Base-by-base conservation (phyloP, 2,797 vertebrate genomes). In the Peromyscus nudipes region DNA sequence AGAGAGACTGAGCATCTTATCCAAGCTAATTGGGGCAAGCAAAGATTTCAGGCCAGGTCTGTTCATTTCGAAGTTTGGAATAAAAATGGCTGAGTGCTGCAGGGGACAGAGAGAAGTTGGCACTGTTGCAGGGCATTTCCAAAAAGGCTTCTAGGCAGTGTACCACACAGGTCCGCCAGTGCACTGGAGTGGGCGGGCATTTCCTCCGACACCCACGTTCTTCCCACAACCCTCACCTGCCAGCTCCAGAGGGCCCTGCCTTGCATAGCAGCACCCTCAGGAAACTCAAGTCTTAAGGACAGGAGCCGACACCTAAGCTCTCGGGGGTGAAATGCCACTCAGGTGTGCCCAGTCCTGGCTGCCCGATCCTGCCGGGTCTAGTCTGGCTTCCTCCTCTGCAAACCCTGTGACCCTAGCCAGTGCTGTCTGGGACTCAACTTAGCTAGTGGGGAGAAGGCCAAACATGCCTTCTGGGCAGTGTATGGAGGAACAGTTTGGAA, bases 101-200 rank as follows among this genome's bases (percentile, higher is more conserved):
- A 6, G 64, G 31, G 25, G 60, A 62, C 19, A 6, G 17, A 34
- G 25, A 65, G 4, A 25, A 0, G 1, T 43, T 25, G 29, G 62
- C 82, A 65, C 40, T 21, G 29, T 65, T 0, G 0, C 14, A 73
- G 82, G 29, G 13, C 43, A 4, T 34, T 73, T 11, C n/a, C 0
- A 2, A 34, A 49, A 29, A 27, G 21, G 40, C 14, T 77, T 62
- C 8, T 2, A 23, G 75, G 16, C 10, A 1, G 0, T 0, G 4
- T 29, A 37, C 19, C 11, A 1, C 3, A 5, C 13, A 8, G 64
- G 27, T 40, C 46, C 3, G 17, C 49, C 29, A 37, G 64, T 6
- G 19, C 6, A 52, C 57, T 16, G 62, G 29, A 37, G 57, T 0
- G 6, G 75, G 2, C 14, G 4, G 49, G 23, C 14, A 2, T 67